phyloP scores from a whole-genome alignment of 2,888 invertebrate genomes.

The Incurvaria masculella region DNA sequence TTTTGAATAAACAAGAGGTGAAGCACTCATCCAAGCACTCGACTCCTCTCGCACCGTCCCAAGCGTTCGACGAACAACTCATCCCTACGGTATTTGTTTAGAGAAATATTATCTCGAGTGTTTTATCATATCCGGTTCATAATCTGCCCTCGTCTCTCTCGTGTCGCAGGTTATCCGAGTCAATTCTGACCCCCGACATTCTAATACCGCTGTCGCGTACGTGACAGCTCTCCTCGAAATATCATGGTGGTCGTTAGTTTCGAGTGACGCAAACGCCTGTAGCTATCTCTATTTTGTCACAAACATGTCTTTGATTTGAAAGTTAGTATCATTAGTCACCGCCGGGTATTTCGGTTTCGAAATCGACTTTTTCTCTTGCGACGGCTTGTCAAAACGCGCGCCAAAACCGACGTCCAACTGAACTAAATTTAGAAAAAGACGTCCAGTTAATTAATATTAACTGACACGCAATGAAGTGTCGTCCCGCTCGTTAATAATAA shows the following conservation, averaged over 20 bases:
- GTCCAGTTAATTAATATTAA: constrained; percentile 40
- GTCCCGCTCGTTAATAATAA: neutral
- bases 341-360: neutral
- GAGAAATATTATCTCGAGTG: neutral
- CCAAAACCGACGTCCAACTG: neutral
- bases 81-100: neutral
- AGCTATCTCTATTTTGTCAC: neutral
- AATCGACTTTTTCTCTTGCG: neutral
- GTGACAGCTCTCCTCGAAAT: neutral
- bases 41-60: neutral
- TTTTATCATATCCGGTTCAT: neutral
- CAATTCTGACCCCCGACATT: neutral
- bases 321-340: neutral
- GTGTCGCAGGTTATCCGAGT: neutral
- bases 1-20: constrained; percentile 39
- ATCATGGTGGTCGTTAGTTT: neutral
- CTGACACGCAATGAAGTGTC: constrained; percentile 22
- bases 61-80: neutral
- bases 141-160: too few relatives aligned
- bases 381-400: neutral
- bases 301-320: neutral
- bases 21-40: neutral
- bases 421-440: neutral
- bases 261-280: neutral
- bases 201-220: neutral